Percentiles rank a stretch among this genome's conserved stretches.
phyloP scores from a whole-genome alignment of 2,888 invertebrate species.

The Cylindroiulus punctatus region DNA sequence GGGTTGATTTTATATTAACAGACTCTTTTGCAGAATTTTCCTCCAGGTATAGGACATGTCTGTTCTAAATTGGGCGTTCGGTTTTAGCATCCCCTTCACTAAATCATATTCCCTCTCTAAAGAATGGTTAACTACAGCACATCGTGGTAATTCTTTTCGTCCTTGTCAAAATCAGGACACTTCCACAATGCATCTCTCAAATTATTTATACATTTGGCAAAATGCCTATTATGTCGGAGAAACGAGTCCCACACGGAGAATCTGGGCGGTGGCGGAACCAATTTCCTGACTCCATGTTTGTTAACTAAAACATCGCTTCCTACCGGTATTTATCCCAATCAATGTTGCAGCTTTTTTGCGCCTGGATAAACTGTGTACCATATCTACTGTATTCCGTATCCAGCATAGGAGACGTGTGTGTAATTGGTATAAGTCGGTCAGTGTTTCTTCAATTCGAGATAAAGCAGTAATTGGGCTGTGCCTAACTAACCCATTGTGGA shows the following conservation, averaged over 20 bases:
- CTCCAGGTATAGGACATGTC: no score
- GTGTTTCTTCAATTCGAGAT: slow-evolving; percentile 1
- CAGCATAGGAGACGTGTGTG: background rate
- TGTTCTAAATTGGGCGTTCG: no score
- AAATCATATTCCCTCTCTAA: no score
- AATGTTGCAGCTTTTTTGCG: background rate
- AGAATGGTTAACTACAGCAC: background rate
- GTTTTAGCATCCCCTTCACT: no score
- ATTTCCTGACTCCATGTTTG: background rate
- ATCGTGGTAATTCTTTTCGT: background rate
- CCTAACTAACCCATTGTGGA: background rate
- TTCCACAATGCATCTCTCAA: slow-evolving; percentile 22
- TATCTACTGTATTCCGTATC: background rate
- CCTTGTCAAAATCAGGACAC: slow-evolving; percentile 43
- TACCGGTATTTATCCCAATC: slow-evolving; percentile 20
- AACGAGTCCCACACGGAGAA: background rate
- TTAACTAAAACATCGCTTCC: background rate
- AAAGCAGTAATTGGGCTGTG: background rate
- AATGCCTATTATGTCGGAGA: background rate
- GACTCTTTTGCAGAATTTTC: no score
- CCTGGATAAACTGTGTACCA: background rate
- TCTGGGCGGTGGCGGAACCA: background rate
- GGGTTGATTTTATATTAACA: no score
- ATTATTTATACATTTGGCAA: slow-evolving; percentile 19
- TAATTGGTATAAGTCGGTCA: background rate